A percentile compares a stretch with the other conserved stretches of the same genome.
Conservation (phyloP, 2,113 vertebrate species). For the Rissa tridactyla region DNA sequence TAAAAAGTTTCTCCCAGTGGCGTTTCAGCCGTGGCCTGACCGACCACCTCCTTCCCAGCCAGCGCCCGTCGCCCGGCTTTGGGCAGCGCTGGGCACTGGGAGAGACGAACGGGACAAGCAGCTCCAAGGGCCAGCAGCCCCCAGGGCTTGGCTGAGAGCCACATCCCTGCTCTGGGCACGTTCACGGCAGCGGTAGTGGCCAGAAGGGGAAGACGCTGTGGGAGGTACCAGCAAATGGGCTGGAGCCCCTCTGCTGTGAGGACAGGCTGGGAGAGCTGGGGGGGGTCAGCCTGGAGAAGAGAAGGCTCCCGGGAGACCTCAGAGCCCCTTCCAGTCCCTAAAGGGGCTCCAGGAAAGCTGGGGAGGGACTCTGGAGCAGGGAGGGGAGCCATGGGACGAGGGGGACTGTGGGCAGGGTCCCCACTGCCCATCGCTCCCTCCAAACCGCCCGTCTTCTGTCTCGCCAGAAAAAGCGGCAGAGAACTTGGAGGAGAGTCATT, state of each 20-base stretch:
- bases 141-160: background rate
- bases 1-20: no score
- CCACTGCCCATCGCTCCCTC: background rate
- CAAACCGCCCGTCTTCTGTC: background rate
- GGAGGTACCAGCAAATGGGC: background rate
- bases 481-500: background rate
- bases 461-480: background rate
- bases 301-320: background rate
- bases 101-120: background rate
- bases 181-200: background rate
- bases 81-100: background rate
- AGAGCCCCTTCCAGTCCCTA: background rate
- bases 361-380: background rate
- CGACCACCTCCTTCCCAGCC: background rate
- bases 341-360: background rate
- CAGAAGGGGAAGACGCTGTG: background rate
- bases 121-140: background rate
- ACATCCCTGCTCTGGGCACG: background rate
- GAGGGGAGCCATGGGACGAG: background rate
- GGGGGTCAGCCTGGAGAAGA: background rate
- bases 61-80: rapidly evolving
- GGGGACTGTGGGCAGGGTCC: background rate
- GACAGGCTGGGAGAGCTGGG: background rate
- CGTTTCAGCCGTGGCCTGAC: background rate
- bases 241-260: background rate